These are phyloP conservation scores for Abramis brama DNA, from an alignment of 2,113 vertebrate genomes.

Conservation along the genomic window DNA sequence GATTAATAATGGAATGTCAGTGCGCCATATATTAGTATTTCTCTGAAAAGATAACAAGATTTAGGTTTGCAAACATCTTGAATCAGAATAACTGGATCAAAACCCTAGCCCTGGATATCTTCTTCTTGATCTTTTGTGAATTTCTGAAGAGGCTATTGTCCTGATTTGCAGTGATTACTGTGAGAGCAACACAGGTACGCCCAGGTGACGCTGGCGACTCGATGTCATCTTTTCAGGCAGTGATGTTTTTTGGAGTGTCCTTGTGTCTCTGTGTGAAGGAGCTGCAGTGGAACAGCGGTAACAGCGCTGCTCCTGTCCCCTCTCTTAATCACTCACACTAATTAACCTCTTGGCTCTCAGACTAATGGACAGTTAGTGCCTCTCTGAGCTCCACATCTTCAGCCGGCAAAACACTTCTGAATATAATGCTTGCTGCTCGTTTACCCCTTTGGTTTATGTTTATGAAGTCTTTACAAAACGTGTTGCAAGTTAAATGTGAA, in stretches of 20 bases:
- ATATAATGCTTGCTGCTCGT: background rate
- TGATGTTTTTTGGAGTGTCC: conserved; percentile 45
- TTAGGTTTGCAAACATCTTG: background rate
- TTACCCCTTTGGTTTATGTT: background rate
- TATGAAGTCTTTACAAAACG: background rate
- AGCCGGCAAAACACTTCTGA: conserved; percentile 13
- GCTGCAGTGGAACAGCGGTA: background rate
- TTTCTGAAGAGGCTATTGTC: background rate
- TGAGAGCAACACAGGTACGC: conserved; percentile 1
- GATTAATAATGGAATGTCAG: background rate
- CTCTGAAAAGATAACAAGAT: background rate
- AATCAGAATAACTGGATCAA: background rate
- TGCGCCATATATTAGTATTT: background rate
- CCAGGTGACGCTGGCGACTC: background rate
- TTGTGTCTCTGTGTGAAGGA: conserved; percentile 26
- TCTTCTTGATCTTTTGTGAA: background rate
- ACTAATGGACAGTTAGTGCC: conserved; percentile 27
- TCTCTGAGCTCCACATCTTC: conserved; percentile 3
- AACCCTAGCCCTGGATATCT: background rate
- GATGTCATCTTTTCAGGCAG: background rate
- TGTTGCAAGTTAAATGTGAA: background rate
- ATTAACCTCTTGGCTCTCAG: conserved; percentile 39
- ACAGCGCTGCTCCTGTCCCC: conserved; percentile 2
- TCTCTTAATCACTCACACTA: conserved; percentile 33
- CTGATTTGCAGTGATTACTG: conserved; percentile 1